Evolutionary conservation across 2,888 invertebrate genomes (phyloP).

Genomic region (Erebia palarica): DNA sequence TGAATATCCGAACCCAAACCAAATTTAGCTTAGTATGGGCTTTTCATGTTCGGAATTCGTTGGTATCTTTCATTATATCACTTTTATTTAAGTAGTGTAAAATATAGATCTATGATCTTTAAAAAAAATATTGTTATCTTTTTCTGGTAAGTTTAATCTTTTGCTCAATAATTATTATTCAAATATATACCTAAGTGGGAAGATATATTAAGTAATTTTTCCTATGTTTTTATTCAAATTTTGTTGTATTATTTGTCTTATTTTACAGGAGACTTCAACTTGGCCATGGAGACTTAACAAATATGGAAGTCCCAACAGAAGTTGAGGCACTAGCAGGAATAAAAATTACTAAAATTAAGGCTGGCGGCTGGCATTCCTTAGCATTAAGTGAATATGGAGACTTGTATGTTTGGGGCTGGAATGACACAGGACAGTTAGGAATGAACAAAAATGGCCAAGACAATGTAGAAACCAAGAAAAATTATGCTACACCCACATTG

Average conservation of each 20-base stretch:
- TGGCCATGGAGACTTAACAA: conserved; percentile 88
- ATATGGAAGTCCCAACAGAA: conserved; percentile 83
- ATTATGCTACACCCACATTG: conserved; percentile 61
- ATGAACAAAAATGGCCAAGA: conserved; percentile 59
- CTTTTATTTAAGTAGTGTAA: too few relatives aligned
- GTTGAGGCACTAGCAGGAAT: conserved; percentile 90
- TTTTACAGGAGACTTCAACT: conserved; percentile 91
- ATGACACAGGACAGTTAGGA: conserved; percentile 93
- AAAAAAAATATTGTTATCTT: too few relatives aligned
- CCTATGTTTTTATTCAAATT: background rate
- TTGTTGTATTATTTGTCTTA: background rate
- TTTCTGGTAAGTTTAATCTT: too few relatives aligned
- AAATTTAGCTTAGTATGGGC: too few relatives aligned
- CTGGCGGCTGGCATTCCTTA: conserved; percentile 94
- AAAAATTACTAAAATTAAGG: conserved; percentile 85
- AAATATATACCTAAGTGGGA: background rate
- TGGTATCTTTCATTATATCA: too few relatives aligned
- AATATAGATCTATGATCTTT: too few relatives aligned
- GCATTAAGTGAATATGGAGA: conserved; percentile 91
- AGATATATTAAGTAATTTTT: too few relatives aligned
- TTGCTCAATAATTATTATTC: too few relatives aligned
- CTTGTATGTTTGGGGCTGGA: conserved; percentile 96
- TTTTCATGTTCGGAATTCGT: too few relatives aligned
- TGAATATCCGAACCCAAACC: too few relatives aligned
- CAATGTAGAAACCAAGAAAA: conserved; percentile 48